Percentiles rank a stretch among this genome's conserved stretches.
These are phyloP conservation scores for Ditylenchus dipsaci DNA, from an alignment of 1,140 invertebrate species.

Conservation along the genomic window DNA sequence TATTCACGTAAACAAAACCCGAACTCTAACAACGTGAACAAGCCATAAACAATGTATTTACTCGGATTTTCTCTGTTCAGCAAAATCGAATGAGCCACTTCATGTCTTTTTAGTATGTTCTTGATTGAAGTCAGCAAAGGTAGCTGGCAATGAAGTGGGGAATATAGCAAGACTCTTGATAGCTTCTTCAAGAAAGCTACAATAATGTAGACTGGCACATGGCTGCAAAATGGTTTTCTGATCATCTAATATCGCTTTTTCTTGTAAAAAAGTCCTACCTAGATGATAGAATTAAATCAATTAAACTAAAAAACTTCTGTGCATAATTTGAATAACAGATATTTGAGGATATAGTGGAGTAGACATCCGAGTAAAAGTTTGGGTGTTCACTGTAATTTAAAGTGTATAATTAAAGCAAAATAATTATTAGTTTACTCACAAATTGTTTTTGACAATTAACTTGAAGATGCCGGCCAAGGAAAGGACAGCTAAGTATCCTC, in stretches of 20 bases:
- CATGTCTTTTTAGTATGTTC: constrained; percentile 15
- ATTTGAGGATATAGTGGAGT: constrained; percentile 15
- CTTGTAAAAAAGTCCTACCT: constrained; percentile 20
- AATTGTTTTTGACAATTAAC: constrained; percentile 17
- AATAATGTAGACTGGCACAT: constrained; percentile 24
- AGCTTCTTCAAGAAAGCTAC: constrained; percentile 17
- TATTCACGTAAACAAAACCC: too few relatives aligned
- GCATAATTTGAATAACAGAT: constrained; percentile 29
- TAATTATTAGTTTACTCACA: constrained; percentile 6
- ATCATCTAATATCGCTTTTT: not conserved
- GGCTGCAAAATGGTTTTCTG: constrained; percentile 10
- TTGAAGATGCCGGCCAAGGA: constrained; percentile 24
- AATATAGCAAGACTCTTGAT: constrained; percentile 15
- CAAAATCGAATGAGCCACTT: constrained; percentile 10
- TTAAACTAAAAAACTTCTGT: constrained; percentile 23
- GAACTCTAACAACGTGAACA: too few relatives aligned
- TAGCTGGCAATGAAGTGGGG: constrained; percentile 21
- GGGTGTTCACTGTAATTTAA: constrained; percentile 20
- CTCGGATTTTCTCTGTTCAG: constrained; percentile 16
- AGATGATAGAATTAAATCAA: constrained; percentile 31
- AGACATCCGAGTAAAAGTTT: constrained; percentile 28
- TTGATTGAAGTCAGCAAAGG: constrained; percentile 23
- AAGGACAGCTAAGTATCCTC: constrained; percentile 11
- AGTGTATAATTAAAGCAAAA: not conserved
- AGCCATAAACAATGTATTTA: not conserved